Percentiles rank a stretch among this genome's conserved stretches.
phyloP scores from a whole-genome alignment of 2,797 vertebrate species.

The Acridotheres tristis region DNA sequence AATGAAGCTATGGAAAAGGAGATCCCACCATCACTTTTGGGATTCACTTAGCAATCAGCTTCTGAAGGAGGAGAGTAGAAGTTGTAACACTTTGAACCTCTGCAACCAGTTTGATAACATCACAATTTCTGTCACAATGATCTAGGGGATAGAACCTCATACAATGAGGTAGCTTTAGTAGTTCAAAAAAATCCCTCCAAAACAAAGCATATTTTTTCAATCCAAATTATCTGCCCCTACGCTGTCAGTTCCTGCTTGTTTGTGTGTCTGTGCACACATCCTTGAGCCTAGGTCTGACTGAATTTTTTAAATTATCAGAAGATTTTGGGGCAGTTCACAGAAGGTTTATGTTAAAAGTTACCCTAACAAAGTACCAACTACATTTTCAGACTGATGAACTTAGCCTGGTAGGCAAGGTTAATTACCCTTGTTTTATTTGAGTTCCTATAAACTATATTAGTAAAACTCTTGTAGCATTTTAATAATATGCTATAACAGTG shows the following conservation, averaged over 20 bases:
- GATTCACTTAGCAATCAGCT: not conserved
- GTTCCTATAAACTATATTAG: not conserved
- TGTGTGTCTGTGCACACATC: accelerated
- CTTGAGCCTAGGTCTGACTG: not conserved
- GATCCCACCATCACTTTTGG: not conserved
- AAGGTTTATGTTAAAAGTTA: not conserved
- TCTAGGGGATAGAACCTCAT: not conserved
- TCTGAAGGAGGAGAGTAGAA: not conserved
- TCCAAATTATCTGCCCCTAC: not conserved
- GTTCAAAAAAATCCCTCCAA: not conserved
- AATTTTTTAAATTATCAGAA: not conserved
- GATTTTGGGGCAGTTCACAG: not conserved
- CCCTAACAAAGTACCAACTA: not conserved
- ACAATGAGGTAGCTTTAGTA: not conserved
- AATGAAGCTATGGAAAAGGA: not conserved
- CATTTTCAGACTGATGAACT: not conserved
- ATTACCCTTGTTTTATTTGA: not conserved
- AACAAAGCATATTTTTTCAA: not conserved
- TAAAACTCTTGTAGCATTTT: not conserved
- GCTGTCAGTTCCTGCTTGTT: not conserved
- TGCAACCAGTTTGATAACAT: not conserved
- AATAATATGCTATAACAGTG: not conserved
- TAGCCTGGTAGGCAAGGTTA: not conserved
- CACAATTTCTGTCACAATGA: not conserved
- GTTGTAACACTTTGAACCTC: not conserved